phyloP scores from a whole-genome alignment of 2,888 invertebrate species.

The Drosophila barbarae region DNA sequence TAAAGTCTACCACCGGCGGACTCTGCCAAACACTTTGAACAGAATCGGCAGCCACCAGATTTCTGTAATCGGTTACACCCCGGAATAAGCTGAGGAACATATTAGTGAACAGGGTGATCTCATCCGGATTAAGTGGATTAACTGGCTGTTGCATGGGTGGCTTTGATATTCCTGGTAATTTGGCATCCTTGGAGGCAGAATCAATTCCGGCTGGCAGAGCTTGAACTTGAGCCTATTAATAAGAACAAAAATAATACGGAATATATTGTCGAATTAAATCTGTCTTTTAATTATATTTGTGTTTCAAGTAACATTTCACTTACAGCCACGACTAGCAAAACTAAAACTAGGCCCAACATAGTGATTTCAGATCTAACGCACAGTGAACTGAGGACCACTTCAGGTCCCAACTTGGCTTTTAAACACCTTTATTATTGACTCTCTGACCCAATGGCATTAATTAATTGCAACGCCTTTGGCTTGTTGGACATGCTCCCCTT shows the following conservation, averaged over 20 bases:
- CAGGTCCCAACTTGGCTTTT: conserved; percentile 47
- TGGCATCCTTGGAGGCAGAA: conserved; percentile 15
- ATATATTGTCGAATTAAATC: not conserved
- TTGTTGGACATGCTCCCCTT: conserved; percentile 47
- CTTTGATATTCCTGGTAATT: conserved; percentile 43
- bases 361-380: conserved; percentile 5
- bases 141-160: conserved; percentile 30
- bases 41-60: conserved; percentile 56
- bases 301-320: conserved; percentile 18
- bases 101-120: conserved; percentile 55
- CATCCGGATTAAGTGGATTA: conserved; percentile 55
- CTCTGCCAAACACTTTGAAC: conserved; percentile 67
- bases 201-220: conserved; percentile 9
- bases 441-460: conserved; percentile 56
- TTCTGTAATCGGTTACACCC: conserved; percentile 59
- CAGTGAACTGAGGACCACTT: conserved; percentile 36
- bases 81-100: conserved; percentile 60
- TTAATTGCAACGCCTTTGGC: conserved; percentile 55
- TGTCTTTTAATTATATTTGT: too few species aligned
- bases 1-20: conserved; percentile 56
- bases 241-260: not conserved
- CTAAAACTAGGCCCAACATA: conserved; percentile 34
- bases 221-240: conserved; percentile 7
- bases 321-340: conserved; percentile 40
- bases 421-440: conserved; percentile 31